Conservation (phyloP, 2,797 vertebrate genomes). For the Heliangelus exortis region DNA sequence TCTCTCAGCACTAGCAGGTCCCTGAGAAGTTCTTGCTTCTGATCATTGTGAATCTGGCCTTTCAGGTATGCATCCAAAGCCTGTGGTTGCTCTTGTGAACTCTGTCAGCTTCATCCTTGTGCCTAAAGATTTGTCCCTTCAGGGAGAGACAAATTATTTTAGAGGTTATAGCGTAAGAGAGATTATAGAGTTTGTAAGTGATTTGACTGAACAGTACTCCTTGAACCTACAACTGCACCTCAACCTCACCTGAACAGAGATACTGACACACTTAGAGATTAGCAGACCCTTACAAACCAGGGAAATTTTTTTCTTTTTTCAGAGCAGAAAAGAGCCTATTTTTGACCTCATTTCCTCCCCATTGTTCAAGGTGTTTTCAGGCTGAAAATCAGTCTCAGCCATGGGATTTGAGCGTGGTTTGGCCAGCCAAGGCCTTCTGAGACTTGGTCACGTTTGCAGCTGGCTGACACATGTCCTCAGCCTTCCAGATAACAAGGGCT, state of each 20-base stretch:
- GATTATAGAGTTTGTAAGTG: background rate
- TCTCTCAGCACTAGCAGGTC: background rate
- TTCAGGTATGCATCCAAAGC: background rate
- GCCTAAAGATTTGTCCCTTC: background rate
- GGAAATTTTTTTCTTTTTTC: background rate
- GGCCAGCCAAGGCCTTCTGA: background rate
- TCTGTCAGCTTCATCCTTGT: background rate
- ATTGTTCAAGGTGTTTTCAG: slow-evolving; percentile 42
- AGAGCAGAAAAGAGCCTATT: slow-evolving; percentile 32
- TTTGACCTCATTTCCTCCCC: slow-evolving; percentile 19
- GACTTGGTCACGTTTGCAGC: background rate
- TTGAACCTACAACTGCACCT: background rate
- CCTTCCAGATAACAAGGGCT: background rate
- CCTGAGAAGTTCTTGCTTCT: background rate
- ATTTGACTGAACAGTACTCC: background rate
- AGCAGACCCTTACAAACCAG: background rate
- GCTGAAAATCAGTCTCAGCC: background rate
- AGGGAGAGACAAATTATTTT: background rate
- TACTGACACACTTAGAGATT: background rate
- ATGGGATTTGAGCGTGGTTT: rapidly evolving
- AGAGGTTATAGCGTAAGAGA: background rate
- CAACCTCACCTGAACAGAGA: rapidly evolving
- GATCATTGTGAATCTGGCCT: background rate
- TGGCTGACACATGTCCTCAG: slow-evolving; percentile 7
- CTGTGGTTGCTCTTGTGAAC: background rate